A percentile compares a stretch with the other conserved stretches of the same genome.
Conservation (phyloP, 2,797 vertebrate species). For the Hydrocynus forskahlii region DNA sequence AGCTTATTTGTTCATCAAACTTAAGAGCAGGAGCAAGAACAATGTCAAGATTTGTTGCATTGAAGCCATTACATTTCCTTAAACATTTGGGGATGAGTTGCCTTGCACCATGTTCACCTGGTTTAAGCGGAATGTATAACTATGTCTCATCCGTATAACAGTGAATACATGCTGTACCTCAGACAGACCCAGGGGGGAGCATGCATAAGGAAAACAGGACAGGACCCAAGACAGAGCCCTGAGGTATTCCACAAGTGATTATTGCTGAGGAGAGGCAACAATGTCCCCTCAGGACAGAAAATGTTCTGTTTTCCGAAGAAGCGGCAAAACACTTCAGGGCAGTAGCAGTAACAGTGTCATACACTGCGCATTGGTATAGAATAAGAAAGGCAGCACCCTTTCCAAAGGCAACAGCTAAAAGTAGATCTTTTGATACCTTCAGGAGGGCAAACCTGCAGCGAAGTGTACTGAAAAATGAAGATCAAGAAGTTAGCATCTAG, state of each 20-base stretch:
- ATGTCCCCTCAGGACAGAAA: not conserved
- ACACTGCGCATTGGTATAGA: too few relatives aligned
- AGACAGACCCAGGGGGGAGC: too few relatives aligned
- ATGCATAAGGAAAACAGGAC: not conserved
- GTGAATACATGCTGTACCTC: too few relatives aligned
- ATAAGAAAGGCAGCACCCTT: too few relatives aligned
- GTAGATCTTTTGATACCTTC: too few relatives aligned
- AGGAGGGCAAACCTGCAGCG: too few relatives aligned
- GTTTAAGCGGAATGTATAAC: not conserved
- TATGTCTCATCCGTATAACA: not conserved
- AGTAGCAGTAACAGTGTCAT: not conserved
- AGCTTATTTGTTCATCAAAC: not conserved
- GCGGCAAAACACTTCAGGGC: not conserved
- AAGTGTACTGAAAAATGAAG: too few relatives aligned
- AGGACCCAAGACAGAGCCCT: not conserved
- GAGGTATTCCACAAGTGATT: not conserved
- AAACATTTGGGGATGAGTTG: too few relatives aligned
- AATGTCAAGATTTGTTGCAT: not conserved
- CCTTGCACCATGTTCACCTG: too few relatives aligned
- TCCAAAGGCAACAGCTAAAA: too few relatives aligned
- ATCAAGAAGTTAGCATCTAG: too few relatives aligned
- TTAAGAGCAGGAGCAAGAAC: not conserved
- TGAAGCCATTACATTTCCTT: too few relatives aligned
- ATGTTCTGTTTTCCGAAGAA: not conserved
- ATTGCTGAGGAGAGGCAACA: not conserved